Conservation (phyloP, 92 coral and sea anemone genomes). For the Hydrozoanthus gracilis region DNA sequence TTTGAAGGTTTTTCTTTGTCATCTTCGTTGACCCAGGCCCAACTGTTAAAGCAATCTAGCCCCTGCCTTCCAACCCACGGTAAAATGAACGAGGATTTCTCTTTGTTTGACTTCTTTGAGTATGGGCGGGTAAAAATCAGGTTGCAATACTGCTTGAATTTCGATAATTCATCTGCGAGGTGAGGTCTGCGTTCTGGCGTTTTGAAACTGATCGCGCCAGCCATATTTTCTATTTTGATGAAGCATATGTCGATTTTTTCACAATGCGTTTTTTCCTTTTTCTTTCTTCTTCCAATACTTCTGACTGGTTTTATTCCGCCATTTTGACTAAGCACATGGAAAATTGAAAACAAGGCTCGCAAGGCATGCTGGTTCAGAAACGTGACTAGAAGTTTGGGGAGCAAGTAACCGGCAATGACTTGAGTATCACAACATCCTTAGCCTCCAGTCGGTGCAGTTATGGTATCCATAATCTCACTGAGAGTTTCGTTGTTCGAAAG, state of each 20-base stretch:
- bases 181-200: slow-evolving; percentile 50
- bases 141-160: slow-evolving; percentile 58
- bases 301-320: background rate
- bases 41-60: slow-evolving; percentile 50
- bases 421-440: too few relatives aligned
- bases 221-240: background rate
- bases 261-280: background rate
- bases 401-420: too few relatives aligned
- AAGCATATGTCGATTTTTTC: background rate
- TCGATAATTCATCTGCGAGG: slow-evolving; percentile 45
- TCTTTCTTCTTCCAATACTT: too few relatives aligned
- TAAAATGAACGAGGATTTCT: background rate
- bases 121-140: slow-evolving; percentile 58
- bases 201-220: slow-evolving; percentile 26
- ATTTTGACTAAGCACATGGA: background rate
- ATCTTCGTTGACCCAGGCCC: slow-evolving; percentile 49
- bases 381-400: background rate
- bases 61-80: slow-evolving; percentile 58
- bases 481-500: too few relatives aligned
- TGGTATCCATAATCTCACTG: too few relatives aligned
- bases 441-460: too few relatives aligned
- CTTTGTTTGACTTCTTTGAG: slow-evolving; percentile 27
- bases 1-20: slow-evolving; percentile 55
- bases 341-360: too few relatives aligned
- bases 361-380: too few relatives aligned